Conservation (phyloP, 2,888 invertebrate species). For the Julus scandinavius region DNA sequence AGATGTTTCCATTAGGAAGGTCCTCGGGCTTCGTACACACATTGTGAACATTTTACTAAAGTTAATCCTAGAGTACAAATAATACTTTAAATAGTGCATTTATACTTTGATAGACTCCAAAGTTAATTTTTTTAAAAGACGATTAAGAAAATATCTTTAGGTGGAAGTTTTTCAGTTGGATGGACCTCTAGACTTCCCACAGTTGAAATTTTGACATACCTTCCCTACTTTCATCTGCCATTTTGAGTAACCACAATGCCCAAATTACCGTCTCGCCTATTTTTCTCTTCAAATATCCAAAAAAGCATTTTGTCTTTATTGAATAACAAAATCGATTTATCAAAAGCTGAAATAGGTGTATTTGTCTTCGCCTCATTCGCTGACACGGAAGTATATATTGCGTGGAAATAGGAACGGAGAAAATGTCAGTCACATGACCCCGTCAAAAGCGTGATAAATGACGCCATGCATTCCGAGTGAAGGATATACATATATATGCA, state of each 20-base stretch:
- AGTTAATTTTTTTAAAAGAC: too few species aligned
- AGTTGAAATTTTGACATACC: too few species aligned
- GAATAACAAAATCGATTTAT: conserved; percentile 11
- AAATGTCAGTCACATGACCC: conserved; percentile 25
- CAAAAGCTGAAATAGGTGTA: neutral
- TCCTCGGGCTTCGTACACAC: neutral
- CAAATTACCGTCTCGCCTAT: neutral
- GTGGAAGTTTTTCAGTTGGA: too few species aligned
- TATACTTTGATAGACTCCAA: too few species aligned
- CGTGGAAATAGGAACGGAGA: neutral
- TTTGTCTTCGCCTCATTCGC: neutral
- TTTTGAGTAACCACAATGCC: neutral
- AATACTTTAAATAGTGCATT: neutral
- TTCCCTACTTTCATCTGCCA: neutral
- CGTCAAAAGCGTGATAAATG: too few species aligned
- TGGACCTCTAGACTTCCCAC: too few species aligned
- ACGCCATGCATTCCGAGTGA: too few species aligned
- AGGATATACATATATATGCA: too few species aligned
- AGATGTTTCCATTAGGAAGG: neutral
- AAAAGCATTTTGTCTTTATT: neutral
- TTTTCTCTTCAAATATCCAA: neutral
- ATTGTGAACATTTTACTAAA: neutral
- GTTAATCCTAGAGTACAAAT: neutral
- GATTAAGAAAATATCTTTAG: too few species aligned
- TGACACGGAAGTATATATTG: neutral